A percentile compares a stretch with the other conserved stretches of the same genome.
Conservation (phyloP, 2,888 invertebrate genomes). For the Brachyopa scutellaris region DNA sequence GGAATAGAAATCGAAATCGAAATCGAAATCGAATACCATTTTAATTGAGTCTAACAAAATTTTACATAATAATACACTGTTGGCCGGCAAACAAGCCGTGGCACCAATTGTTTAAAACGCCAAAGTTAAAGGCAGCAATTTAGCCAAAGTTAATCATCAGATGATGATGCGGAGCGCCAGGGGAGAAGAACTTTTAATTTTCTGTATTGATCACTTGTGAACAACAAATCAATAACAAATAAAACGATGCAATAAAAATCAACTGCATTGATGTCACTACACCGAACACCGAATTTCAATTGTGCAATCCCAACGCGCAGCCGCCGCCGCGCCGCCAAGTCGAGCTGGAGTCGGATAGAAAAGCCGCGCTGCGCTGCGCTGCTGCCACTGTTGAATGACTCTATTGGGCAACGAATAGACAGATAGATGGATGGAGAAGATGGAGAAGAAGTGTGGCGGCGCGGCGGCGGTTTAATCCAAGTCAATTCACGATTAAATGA, state of each 20-base stretch:
- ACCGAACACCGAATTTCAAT: constrained; percentile 63
- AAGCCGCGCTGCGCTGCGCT: constrained; percentile 23
- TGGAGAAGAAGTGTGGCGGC: constrained; percentile 5
- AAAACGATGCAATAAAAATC: constrained; percentile 68
- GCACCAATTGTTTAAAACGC: neutral
- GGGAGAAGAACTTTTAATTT: constrained; percentile 55
- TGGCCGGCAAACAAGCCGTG: neutral
- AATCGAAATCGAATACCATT: constrained; percentile 28
- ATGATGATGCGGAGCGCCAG: constrained; percentile 1
- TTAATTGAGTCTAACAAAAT: constrained; percentile 59
- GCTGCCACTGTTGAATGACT: constrained; percentile 69
- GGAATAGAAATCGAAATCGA: constrained; percentile 31
- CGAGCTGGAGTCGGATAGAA: constrained; percentile 10
- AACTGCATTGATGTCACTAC: constrained; percentile 66
- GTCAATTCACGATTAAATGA: constrained; percentile 66
- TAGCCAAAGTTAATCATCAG: constrained; percentile 51
- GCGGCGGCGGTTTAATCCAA: constrained; percentile 28
- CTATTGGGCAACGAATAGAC: constrained; percentile 48
- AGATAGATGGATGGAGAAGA: neutral
- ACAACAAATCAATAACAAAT: constrained; percentile 67
- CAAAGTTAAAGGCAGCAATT: constrained; percentile 46
- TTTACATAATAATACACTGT: constrained; percentile 52
- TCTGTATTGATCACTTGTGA: constrained; percentile 61
- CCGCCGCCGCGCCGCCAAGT: too few relatives aligned
- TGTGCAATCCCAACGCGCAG: constrained; percentile 47